These are phyloP conservation scores for Ditylenchus weischeri DNA, from an alignment of 2,888 invertebrate genomes.

Conservation along the genomic window DNA sequence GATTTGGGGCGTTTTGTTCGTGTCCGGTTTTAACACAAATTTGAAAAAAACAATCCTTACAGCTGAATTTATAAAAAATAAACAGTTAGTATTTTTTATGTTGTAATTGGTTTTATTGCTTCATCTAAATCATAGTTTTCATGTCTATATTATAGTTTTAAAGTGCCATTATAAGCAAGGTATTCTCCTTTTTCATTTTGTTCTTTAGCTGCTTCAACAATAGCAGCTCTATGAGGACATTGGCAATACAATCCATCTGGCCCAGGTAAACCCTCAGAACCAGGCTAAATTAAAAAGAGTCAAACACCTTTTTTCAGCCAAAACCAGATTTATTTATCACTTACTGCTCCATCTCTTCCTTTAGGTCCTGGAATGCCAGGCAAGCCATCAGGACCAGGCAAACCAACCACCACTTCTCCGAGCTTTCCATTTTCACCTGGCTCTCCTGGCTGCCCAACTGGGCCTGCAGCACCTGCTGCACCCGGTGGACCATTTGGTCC, in stretches of 20 bases:
- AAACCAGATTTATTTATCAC: not conserved
- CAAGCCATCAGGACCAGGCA: constrained; percentile 1
- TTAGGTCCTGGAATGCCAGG: constrained; percentile 13
- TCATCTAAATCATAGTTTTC: too few species aligned
- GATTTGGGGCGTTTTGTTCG: too few species aligned
- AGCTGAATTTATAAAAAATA: too few species aligned
- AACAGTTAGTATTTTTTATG: too few species aligned
- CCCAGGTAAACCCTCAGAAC: not conserved
- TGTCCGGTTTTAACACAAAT: too few species aligned
- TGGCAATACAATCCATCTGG: not conserved
- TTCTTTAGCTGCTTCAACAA: not conserved
- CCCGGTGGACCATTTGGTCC: constrained; percentile 18
- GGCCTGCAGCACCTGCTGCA: constrained; percentile 12
- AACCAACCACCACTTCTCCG: not conserved
- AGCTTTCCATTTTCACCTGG: not conserved
- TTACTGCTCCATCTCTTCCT: constrained; percentile 15
- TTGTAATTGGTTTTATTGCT: too few species aligned
- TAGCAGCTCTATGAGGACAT: not conserved
- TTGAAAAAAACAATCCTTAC: too few species aligned
- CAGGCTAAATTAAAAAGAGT: not conserved
- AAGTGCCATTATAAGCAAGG: too few species aligned
- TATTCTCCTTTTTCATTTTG: not conserved
- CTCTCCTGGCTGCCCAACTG: constrained; percentile 9
- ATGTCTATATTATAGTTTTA: too few species aligned
- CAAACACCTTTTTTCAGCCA: not conserved